Conservation (phyloP, 2,888 invertebrate species). For the Cheilosia urbana region DNA sequence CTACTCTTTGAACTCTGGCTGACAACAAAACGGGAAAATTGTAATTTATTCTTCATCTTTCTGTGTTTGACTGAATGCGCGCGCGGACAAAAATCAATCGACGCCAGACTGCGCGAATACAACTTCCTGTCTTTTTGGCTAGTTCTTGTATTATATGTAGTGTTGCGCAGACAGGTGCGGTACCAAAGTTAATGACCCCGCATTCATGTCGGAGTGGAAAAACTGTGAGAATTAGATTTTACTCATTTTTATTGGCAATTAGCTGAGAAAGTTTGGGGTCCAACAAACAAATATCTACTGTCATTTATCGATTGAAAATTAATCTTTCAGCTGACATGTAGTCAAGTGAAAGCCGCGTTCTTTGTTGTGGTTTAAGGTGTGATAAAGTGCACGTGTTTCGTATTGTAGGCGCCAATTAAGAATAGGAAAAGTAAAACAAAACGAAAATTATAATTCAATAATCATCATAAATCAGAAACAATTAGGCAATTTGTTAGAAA, state of each 20-base stretch:
- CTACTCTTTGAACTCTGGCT: neutral
- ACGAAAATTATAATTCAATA: neutral
- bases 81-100: constrained; percentile 39
- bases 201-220: neutral
- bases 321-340: neutral
- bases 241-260: constrained; percentile 12
- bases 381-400: constrained; percentile 24
- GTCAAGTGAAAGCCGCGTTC: neutral
- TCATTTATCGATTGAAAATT: neutral
- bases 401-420: constrained; percentile 6
- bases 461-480: constrained; percentile 27
- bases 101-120: constrained; percentile 15
- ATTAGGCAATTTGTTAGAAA: constrained; percentile 7
- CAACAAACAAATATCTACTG: neutral
- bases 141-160: constrained; percentile 1
- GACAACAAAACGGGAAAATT: constrained; percentile 33
- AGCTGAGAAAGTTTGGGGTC: constrained; percentile 3
- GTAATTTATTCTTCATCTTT: constrained; percentile 37
- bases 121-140: constrained; percentile 53
- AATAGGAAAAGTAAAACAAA: too few relatives aligned
- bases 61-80: constrained; percentile 12
- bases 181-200: constrained; percentile 23
- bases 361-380: constrained; percentile 2
- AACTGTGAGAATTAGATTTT: neutral
- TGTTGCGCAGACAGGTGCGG: constrained; percentile 34